Evolutionary conservation across 2,113 vertebrate genomes (phyloP).

Genomic region (Channa maculata): DNA sequence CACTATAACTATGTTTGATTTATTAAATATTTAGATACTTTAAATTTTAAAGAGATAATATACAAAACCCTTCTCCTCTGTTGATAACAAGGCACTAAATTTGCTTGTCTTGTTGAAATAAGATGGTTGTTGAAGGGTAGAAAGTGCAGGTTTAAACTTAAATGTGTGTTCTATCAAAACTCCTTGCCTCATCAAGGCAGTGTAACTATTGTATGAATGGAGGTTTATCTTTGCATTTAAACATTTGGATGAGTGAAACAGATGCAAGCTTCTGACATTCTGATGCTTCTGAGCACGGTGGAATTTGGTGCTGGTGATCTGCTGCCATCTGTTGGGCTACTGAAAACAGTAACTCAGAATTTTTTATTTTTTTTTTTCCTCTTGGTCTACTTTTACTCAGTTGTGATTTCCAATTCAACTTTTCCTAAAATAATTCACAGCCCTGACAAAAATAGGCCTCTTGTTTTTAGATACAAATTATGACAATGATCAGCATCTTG

Average conservation of each 20-base stretch:
- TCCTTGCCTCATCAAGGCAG: not conserved
- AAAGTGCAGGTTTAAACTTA: slow-evolving; percentile 9
- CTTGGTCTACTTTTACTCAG: no score
- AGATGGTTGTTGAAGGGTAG: not conserved
- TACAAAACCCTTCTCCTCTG: no score
- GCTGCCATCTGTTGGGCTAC: slow-evolving; percentile 58
- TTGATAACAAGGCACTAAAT: no score
- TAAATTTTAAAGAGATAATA: not conserved
- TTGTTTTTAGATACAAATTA: no score
- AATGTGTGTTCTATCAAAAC: slow-evolving; percentile 1
- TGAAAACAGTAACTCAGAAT: not conserved
- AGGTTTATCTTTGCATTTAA: not conserved
- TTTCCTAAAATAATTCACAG: no score
- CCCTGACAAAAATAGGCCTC: no score
- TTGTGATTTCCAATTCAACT: no score
- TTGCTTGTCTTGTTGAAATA: not conserved
- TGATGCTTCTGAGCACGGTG: no score
- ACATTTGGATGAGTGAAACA: no score
- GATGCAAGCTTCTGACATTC: no score
- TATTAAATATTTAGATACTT: not conserved
- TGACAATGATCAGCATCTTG: not conserved
- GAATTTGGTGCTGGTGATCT: slow-evolving; percentile 16
- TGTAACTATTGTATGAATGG: not conserved
- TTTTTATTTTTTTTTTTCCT: no score
- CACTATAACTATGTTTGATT: not conserved